Percentiles rank a stretch among this genome's conserved stretches.
These are phyloP conservation scores for Leontocebus nigricollis DNA, from an alignment of 2,797 vertebrate genomes.

Conservation along the genomic window DNA sequence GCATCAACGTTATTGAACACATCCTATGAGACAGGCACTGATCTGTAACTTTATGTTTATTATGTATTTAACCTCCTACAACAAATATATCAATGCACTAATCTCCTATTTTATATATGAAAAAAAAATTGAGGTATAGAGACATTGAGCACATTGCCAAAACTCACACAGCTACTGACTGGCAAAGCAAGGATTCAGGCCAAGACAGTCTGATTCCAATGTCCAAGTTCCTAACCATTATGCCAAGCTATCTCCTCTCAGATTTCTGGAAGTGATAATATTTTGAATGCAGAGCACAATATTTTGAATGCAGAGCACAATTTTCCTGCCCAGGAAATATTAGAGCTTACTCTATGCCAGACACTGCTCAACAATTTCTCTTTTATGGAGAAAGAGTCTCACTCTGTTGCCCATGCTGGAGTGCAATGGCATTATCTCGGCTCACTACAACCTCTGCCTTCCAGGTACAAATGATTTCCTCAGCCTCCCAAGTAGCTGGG, in stretches of 20 bases:
- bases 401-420: no score
- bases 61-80: neutral
- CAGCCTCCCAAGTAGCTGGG: no score
- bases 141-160: neutral
- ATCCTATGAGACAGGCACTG: neutral
- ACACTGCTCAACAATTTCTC: neutral
- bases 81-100: neutral
- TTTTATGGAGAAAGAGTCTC: no score
- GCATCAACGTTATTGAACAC: neutral
- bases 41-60: neutral
- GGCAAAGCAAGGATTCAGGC: neutral
- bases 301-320: neutral
- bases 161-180: neutral
- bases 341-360: neutral
- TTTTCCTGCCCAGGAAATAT: neutral
- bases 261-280: neutral
- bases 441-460: no score
- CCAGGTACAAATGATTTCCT: no score
- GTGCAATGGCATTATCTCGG: no score
- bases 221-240: neutral
- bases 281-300: neutral
- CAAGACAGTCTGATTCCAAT: neutral
- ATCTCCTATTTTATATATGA: neutral
- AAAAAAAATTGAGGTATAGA: neutral
- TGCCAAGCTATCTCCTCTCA: neutral